phyloP scores from a whole-genome alignment of 1,140 invertebrate genomes.

The Drepana arcuata region DNA sequence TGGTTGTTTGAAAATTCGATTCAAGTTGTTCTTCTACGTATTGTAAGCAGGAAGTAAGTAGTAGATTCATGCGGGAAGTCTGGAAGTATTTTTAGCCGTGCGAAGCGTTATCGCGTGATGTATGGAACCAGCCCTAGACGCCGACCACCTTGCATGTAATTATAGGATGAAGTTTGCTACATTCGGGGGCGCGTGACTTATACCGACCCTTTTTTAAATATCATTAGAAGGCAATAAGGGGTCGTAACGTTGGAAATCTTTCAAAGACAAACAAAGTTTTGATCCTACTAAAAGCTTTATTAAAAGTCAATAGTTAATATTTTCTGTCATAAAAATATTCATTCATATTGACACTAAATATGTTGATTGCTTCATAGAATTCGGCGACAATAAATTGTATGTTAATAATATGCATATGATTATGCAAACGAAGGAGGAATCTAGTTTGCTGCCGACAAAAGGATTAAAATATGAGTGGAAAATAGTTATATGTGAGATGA shows the following conservation, averaged over 20 bases:
- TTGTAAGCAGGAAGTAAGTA: constrained; percentile 1
- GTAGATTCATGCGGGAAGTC: constrained; percentile 8
- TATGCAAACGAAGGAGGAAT: constrained; percentile 14
- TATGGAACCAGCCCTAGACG: constrained; percentile 23
- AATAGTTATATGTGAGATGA: too few species aligned
- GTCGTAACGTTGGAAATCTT: constrained; percentile 21
- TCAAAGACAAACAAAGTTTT: constrained; percentile 15
- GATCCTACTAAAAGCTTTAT: constrained; percentile 6
- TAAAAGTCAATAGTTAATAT: neutral
- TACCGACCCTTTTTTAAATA: constrained; percentile 28
- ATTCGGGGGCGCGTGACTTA: constrained; percentile 41
- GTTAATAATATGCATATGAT: constrained; percentile 5
- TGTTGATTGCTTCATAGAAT: too few species aligned
- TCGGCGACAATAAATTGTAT: too few species aligned
- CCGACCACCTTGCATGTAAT: constrained; percentile 39
- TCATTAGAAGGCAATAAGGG: constrained; percentile 37
- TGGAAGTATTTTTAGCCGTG: constrained; percentile 15
- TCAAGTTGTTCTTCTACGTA: neutral
- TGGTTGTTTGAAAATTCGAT: constrained; percentile 14
- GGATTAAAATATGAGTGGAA: too few species aligned
- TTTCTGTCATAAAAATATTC: neutral
- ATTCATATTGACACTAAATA: too few species aligned
- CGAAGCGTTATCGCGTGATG: constrained; percentile 40
- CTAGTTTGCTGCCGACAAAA: too few species aligned
- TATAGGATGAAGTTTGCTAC: constrained; percentile 44